Base-by-base conservation (phyloP, 1,140 invertebrate species). In the Philopotamus ludificatus region DNA sequence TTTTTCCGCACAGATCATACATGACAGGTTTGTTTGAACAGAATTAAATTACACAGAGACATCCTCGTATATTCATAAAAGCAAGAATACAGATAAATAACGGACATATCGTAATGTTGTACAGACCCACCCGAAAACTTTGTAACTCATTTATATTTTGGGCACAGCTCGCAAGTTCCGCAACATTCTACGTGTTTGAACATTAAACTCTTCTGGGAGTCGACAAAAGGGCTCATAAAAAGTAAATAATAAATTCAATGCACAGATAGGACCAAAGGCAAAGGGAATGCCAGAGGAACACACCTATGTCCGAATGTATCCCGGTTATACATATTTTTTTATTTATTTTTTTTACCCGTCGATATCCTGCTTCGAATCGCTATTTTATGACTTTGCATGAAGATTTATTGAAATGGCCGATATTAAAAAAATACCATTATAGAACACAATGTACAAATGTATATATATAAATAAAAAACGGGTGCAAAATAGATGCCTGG, bases 241-340 rank as follows among this genome's bases (percentile, higher is more conserved):
- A 67, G 47, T 67, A 67, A 67, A 67, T 67, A 67, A 63, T 67
- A 67, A 67, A 67, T 67, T 67, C 65, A 57, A 51, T 58, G 59
- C 60, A 67, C 65, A 67, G 50, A 67, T 67, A 41, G n/a, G 50
- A 66, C 15, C 39, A 16, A 21, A 39, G 42, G 54, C 16, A 44
- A 58, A 15, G 64, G 45, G 55, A 65, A 65, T 21, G 39, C 21
- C 18, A 39, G 23, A 44, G 34, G 23, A 26, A 53, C n/a, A 53
- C 28, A 53, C 20, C 22, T 53, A 22, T 53, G 28, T 25, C 18
- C 18, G 44, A 47, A 47, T 47, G 44, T 47, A 47, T 57, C 53
- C 22, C 21, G 47, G 12, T 20, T 10, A 21, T 50, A 20, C 21
- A 10, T 18, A 20, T 22, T 16, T 20, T 50, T 20, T 50, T 16